Evolutionary conservation across 2,113 vertebrate genomes (phyloP), one percentile per base, ranked within the genome.

Genomic region (Neodontobutis hainanensis): DNA sequence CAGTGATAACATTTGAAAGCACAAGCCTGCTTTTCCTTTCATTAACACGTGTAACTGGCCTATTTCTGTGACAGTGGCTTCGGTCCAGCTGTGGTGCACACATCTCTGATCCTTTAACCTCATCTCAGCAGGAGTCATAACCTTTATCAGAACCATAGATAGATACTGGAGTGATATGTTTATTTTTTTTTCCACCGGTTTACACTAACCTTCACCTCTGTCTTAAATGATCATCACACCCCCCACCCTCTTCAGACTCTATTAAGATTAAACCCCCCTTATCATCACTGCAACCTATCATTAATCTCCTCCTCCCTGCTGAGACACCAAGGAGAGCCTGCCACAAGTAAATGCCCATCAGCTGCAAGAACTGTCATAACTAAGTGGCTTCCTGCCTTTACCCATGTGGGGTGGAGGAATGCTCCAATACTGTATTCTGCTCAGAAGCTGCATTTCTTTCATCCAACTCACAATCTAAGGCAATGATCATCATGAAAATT

Each of bases 251-350:
- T 56, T 65, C 47, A 35, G 64, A 75, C 77, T 61, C 63, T 56
- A 83, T 85, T 80, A 77, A 77, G 65, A 63, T 78, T 68, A 75
- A 84, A 68, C 55, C 50, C 63, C 65, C 73, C 61, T 63, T 73
- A 83, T 85, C 83, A 85, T 78, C 59, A 78, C 38, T 61, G 78
- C 70, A 65, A 46, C 74, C 83, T 49, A 59, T 73, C 71, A 78
- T 91, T 90, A 88, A 70, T 79, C 85, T 81, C 74, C 73, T 38
- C 56, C 74, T 66, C 71, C 82, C 85, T 73, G 76, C 81, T 83
- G 82, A 60, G 82, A 81, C 9, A 12, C 74, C 72, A 84, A 87
- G 77, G 80, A 87, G 83, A 87, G 69, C 36, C 75, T 66, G 79
- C 43, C 79, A 81, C 65, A 62, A 58, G 65, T 61, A 73, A 63